Base-by-base conservation (phyloP, 2,113 vertebrate species). In the Falco punctatus region DNA sequence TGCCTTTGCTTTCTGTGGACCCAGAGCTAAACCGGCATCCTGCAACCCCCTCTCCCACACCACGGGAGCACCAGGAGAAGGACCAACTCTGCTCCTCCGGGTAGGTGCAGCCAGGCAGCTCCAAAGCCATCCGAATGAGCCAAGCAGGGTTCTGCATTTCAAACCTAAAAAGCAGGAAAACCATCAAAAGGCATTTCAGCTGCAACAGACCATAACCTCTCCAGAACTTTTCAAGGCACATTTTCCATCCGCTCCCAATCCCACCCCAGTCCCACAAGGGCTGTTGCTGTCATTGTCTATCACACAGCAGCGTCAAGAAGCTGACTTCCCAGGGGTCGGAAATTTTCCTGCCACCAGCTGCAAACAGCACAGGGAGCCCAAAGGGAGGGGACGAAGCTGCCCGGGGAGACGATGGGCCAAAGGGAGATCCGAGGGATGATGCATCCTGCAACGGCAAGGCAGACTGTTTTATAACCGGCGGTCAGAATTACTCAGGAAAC, bases 401-500 rank as follows among this genome's bases (percentile, higher is more conserved):
- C 88, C 2, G 10, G 69, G 33, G 9, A 71, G 40, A 15, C 0
- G 1, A 5, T 57, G 48, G 42, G 67, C 44, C 46, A 79, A 20
- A 40, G 21, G 32, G 23, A 91, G 49, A 42, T 9, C 8, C 2
- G 1, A 73, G 51, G 15, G 44, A 19, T 40, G 48, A 82, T 13
- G 17, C n/a, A 83, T 28, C n/a, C 80, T 46, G 32, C 49, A 79
- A 26, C 1, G 0, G 55, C 2, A 2, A 58, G 35, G 58, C 80
- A 74, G 54, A 27, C 1, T 1, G 57, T 17, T 85, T 97, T 90
- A 90, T 90, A 97, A 95, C 75, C 58, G 23, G 91, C 52, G 15
- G 64, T 67, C 78, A 84, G 33, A 78, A 77, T 48, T 57, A 81
- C 95, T 92, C 93, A 90, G 97, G 94, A 98, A 98, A 94, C 66